Evolutionary conservation across 2,888 invertebrate species (phyloP).

Genomic region (Phortica magna): DNA sequence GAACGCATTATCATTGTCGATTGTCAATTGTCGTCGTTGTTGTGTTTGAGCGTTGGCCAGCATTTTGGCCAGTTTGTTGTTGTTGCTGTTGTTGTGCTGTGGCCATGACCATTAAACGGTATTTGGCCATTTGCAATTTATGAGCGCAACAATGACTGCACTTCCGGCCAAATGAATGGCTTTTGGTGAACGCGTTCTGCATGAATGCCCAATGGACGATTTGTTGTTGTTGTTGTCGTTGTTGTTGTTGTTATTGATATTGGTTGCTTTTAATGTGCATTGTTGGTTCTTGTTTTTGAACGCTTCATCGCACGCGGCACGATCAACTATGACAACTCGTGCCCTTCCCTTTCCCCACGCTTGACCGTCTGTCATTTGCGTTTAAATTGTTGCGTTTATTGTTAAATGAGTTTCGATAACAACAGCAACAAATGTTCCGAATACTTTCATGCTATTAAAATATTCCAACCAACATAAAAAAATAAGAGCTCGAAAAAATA

Average conservation of each 20-base stretch:
- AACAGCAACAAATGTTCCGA: constrained; percentile 40
- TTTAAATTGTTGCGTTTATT: constrained; percentile 61
- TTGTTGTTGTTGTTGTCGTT: not conserved
- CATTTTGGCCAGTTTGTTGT: not conserved
- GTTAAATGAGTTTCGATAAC: constrained; percentile 57
- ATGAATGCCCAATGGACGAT: constrained; percentile 15
- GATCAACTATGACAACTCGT: not conserved
- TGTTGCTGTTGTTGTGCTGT: constrained; percentile 27
- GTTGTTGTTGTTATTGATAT: not conserved
- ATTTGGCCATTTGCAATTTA: constrained; percentile 75
- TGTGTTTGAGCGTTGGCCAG: no score
- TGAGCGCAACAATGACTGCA: constrained; percentile 63
- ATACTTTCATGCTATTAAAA: not conserved
- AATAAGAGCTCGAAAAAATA: constrained; percentile 2
- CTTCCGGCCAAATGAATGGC: constrained; percentile 49
- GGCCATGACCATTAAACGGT: constrained; percentile 68
- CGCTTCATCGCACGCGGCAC: not conserved
- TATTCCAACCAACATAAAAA: not conserved
- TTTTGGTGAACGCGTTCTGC: not conserved
- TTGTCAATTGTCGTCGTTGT: constrained; percentile 55
- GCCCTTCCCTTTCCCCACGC: no score
- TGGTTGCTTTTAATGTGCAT: not conserved
- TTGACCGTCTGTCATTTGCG: not conserved
- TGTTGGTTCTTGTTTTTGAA: constrained; percentile 5
- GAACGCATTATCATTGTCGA: constrained; percentile 56